Percentiles rank a stretch among this genome's conserved stretches.
Conservation (phyloP, 2,888 invertebrate genomes). For the Drosophila yooni region DNA sequence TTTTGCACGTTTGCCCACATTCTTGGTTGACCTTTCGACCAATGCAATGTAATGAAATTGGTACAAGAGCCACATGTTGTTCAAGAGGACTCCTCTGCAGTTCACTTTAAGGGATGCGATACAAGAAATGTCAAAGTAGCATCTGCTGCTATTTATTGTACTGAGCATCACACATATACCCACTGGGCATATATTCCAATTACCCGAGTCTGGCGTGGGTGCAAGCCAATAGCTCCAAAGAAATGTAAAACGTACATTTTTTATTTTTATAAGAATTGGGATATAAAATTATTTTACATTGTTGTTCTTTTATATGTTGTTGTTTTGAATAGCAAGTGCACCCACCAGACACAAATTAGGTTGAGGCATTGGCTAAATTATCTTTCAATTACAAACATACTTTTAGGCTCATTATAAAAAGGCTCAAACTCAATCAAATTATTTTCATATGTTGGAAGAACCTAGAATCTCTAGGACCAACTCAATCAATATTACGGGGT, state of each 20-base stretch:
- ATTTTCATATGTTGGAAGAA: background rate
- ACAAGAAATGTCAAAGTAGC: conserved; percentile 65
- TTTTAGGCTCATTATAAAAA: background rate
- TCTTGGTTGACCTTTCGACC: conserved; percentile 55
- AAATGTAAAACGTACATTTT: too few species aligned
- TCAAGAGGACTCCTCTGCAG: background rate
- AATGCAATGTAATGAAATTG: conserved; percentile 58
- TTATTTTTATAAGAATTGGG: background rate
- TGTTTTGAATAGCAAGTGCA: background rate
- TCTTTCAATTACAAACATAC: background rate
- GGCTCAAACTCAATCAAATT: background rate
- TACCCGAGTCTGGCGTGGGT: background rate
- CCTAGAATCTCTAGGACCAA: background rate
- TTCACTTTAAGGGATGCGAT: conserved; percentile 43
- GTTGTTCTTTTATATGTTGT: background rate
- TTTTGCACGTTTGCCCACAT: background rate
- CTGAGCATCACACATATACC: conserved; percentile 1
- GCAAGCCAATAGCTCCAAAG: background rate
- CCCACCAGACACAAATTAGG: background rate
- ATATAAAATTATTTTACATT: background rate
- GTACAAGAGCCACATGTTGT: conserved; percentile 47
- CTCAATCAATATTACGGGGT: background rate
- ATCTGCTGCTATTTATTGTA: conserved; percentile 62
- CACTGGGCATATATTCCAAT: background rate
- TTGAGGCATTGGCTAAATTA: background rate